Conservation (phyloP, 2,888 invertebrate genomes). For the Sericinus montela region DNA sequence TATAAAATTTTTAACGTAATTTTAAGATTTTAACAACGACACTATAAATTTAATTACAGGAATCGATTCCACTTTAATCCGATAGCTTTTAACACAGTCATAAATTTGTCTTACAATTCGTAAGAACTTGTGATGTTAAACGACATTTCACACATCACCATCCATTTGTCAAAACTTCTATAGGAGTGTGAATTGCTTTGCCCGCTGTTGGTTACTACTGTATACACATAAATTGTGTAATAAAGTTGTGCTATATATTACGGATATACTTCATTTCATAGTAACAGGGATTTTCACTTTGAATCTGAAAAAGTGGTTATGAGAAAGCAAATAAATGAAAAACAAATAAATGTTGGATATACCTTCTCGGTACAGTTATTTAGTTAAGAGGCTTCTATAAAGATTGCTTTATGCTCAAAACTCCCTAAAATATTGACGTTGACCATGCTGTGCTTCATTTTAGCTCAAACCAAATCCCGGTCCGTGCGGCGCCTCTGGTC, state of each 20-base stretch:
- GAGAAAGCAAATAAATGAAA: no score
- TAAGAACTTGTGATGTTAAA: slow-evolving; percentile 22
- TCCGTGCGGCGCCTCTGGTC: slow-evolving; percentile 53
- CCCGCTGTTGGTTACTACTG: slow-evolving; percentile 1
- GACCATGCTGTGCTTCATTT: slow-evolving; percentile 47
- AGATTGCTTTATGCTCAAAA: no score
- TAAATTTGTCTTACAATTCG: slow-evolving; percentile 26
- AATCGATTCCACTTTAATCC: slow-evolving; percentile 15
- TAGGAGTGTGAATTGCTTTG: slow-evolving; percentile 15
- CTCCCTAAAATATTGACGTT: slow-evolving; percentile 29
- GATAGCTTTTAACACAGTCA: slow-evolving; percentile 17
- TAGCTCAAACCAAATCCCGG: slow-evolving; percentile 53
- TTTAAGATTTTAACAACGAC: slow-evolving; percentile 5
- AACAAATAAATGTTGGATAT: no score
- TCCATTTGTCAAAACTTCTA: slow-evolving; percentile 20
- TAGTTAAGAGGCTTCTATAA: no score
- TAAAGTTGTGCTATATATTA: slow-evolving; percentile 15
- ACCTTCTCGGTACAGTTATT: no score
- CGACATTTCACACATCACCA: slow-evolving; percentile 21
- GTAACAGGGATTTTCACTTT: no score
- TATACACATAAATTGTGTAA: not conserved
- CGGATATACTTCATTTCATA: slow-evolving; percentile 6
- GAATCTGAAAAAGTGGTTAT: no score
- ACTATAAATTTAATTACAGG: slow-evolving; percentile 19
- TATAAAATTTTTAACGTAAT: slow-evolving; percentile 8